phyloP scores from a whole-genome alignment of 2,113 vertebrate genomes.

The Balaeniceps rex region DNA sequence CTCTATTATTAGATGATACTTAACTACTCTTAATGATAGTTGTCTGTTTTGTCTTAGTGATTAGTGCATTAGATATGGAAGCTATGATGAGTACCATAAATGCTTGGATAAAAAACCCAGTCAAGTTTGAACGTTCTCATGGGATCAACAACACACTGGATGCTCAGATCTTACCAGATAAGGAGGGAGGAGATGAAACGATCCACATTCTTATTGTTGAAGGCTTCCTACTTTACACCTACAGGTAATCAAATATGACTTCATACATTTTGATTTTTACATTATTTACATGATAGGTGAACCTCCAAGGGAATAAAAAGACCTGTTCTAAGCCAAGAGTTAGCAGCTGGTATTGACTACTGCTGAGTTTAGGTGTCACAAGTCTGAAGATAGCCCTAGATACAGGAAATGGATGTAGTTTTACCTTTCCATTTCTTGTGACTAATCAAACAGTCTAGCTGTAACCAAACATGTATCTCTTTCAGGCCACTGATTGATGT shows the following conservation, averaged over 20 bases:
- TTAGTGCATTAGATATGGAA: conserved; percentile 93
- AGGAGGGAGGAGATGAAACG: conserved; percentile 64
- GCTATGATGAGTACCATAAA: conserved; percentile 94
- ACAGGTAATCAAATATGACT: conserved; percentile 70
- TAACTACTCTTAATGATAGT: neutral
- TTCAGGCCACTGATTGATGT: conserved; percentile 89
- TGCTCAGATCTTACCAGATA: conserved; percentile 61
- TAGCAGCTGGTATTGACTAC: neutral
- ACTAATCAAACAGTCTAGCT: neutral
- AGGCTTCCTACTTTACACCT: conserved; percentile 94
- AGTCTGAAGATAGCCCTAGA: neutral
- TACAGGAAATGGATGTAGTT: neutral
- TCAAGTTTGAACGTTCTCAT: conserved; percentile 93
- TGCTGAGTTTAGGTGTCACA: neutral
- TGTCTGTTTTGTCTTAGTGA: conserved; percentile 68
- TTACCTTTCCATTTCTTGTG: neutral
- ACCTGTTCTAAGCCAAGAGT: neutral
- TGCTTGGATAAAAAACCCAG: conserved; percentile 86
- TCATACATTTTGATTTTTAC: neutral
- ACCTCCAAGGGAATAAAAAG: neutral
- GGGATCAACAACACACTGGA: conserved; percentile 85
- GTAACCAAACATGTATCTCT: neutral
- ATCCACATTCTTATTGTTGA: conserved; percentile 91
- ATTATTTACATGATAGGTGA: neutral
- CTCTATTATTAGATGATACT: neutral